Evolutionary conservation across 2,888 invertebrate species (phyloP).

Genomic region (Cosmia trapezina): DNA sequence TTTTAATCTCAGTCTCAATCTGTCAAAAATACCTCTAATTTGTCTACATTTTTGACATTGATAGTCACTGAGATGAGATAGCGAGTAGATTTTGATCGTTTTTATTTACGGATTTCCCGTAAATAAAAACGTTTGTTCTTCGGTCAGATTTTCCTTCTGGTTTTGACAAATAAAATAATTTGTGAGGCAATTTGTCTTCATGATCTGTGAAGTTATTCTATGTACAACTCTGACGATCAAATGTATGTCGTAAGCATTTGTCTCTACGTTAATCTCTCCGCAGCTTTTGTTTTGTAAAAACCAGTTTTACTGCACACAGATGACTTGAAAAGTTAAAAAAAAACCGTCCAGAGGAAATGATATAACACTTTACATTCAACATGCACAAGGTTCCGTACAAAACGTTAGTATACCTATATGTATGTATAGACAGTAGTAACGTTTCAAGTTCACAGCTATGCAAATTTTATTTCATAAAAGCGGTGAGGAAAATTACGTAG

Average conservation of each 20-base stretch:
- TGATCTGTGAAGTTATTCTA: neutral
- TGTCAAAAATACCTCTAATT: no score
- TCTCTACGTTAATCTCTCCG: no score
- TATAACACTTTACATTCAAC: slow-evolving; percentile 21
- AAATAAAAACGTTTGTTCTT: neutral
- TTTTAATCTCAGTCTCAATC: no score
- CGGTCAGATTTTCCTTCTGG: neutral
- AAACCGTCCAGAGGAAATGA: slow-evolving; percentile 5
- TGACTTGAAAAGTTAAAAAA: slow-evolving; percentile 22
- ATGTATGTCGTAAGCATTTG: neutral
- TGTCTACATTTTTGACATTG: no score
- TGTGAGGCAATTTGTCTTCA: neutral
- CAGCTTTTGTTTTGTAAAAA: neutral
- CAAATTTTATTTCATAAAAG: slow-evolving; percentile 70
- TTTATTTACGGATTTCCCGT: no score
- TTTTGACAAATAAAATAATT: neutral
- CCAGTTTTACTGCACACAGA: slow-evolving; percentile 5
- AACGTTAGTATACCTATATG: no score
- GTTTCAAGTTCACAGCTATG: slow-evolving; percentile 61
- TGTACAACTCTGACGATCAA: neutral
- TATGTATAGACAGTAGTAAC: slow-evolving; percentile 40
- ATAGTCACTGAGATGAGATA: no score
- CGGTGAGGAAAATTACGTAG: slow-evolving; percentile 69
- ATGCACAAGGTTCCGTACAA: slow-evolving; percentile 11
- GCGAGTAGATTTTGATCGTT: no score